Evolutionary conservation across 1,140 invertebrate genomes (phyloP).

Genomic region (Musca domestica): DNA sequence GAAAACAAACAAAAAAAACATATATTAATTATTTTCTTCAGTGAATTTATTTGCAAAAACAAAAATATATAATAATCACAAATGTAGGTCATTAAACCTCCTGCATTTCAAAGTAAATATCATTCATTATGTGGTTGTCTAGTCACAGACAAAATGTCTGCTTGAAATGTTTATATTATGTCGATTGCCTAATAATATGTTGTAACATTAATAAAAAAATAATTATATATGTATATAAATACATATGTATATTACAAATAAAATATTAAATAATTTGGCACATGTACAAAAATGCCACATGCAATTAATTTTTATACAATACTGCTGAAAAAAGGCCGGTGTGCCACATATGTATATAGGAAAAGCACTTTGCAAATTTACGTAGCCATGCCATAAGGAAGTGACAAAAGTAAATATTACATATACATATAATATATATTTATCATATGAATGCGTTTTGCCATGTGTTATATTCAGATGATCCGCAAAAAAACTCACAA

Average conservation of each 20-base stretch:
- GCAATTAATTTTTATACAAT: no score
- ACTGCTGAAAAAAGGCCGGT: no score
- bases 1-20: neutral
- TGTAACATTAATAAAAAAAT: neutral
- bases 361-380: no score
- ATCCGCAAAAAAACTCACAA: no score
- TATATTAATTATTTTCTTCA: no score
- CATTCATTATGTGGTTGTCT: no score
- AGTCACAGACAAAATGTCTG: neutral
- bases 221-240: neutral
- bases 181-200: neutral
- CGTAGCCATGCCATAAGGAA: no score
- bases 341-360: no score
- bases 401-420: no score
- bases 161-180: neutral
- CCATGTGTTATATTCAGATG: no score
- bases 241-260: neutral
- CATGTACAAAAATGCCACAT: neutral
- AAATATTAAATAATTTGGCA: slow-evolving; percentile 23
- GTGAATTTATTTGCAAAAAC: neutral
- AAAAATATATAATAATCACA: neutral
- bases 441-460: no score
- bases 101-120: slow-evolving; percentile 3
- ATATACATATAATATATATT: no score
- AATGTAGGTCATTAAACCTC: slow-evolving; percentile 12